A percentile compares a stretch with the other conserved stretches of the same genome.
Conservation (phyloP, 1,140 invertebrate species). For the Megathymus violae region DNA sequence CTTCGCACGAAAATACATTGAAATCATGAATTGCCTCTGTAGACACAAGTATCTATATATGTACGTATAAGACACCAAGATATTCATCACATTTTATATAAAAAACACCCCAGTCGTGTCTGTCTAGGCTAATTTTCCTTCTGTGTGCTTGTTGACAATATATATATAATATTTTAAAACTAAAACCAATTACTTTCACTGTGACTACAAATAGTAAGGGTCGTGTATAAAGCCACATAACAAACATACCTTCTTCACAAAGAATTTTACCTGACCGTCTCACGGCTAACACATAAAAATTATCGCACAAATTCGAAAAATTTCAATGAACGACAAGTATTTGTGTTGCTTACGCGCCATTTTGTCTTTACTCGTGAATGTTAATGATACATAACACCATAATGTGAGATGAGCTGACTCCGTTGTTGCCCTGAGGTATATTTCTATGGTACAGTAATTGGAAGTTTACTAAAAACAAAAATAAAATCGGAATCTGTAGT, state of each 20-base stretch:
- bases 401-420: conserved; percentile 3
- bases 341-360: conserved; percentile 14
- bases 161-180: no score
- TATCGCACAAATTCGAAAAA: conserved; percentile 23
- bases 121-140: no score
- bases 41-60: no score
- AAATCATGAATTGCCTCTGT: no score
- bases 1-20: no score
- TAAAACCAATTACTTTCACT: no score
- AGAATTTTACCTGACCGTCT: conserved; percentile 26
- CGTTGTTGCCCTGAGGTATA: not conserved
- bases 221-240: conserved; percentile 7
- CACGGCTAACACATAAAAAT: conserved; percentile 31
- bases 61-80: no score
- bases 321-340: conserved; percentile 24
- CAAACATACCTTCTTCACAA: conserved; percentile 11
- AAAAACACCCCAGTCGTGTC: no score
- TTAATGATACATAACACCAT: conserved; percentile 30
- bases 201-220: conserved; percentile 18
- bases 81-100: no score
- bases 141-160: no score
- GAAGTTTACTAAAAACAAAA: no score
- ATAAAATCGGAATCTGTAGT: no score
- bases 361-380: conserved; percentile 15
- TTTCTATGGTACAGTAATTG: conserved; percentile 1